A percentile compares a stretch with the other conserved stretches of the same genome.
These are phyloP conservation scores for Drosophila robusta DNA, from an alignment of 2,888 invertebrate genomes.

Conservation along the genomic window DNA sequence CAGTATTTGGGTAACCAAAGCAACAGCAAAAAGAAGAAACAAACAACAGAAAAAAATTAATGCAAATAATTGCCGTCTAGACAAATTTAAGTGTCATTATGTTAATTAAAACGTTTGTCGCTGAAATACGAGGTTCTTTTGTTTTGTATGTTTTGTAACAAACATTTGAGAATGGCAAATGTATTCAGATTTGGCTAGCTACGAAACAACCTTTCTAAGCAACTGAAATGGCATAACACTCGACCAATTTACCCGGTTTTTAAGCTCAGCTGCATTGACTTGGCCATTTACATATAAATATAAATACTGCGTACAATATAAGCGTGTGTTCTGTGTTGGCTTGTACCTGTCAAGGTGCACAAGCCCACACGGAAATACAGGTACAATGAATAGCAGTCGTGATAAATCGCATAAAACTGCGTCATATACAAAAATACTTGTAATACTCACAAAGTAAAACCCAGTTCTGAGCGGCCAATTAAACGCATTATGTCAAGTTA, in stretches of 20 bases:
- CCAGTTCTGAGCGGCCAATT: constrained; percentile 40
- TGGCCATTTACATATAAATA: constrained; percentile 15
- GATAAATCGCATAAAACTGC: constrained; percentile 50
- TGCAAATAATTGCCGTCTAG: constrained; percentile 58
- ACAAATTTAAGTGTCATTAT: constrained; percentile 65
- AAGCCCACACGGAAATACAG: constrained; percentile 68
- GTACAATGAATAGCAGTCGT: constrained; percentile 36
- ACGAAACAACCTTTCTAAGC: constrained; percentile 9
- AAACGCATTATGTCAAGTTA: constrained; percentile 61
- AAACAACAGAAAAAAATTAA: constrained; percentile 6
- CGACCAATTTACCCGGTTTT: constrained; percentile 3
- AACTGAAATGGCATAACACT: constrained; percentile 1
- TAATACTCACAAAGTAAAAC: constrained; percentile 41
- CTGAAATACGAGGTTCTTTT: constrained; percentile 7
- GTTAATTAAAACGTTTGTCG: constrained; percentile 59
- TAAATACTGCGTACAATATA: constrained; percentile 11
- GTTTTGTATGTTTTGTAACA: background rate
- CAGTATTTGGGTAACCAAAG: background rate
- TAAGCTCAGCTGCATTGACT: constrained; percentile 26
- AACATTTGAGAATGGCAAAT: background rate
- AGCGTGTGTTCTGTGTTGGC: constrained; percentile 21
- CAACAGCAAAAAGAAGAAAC: constrained; percentile 6
- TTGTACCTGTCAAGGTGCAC: constrained; percentile 56
- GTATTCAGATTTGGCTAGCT: constrained; percentile 1
- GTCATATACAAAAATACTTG: constrained; percentile 29